Base-by-base conservation (phyloP, 2,797 vertebrate genomes). In the Tragopan temminckii region DNA sequence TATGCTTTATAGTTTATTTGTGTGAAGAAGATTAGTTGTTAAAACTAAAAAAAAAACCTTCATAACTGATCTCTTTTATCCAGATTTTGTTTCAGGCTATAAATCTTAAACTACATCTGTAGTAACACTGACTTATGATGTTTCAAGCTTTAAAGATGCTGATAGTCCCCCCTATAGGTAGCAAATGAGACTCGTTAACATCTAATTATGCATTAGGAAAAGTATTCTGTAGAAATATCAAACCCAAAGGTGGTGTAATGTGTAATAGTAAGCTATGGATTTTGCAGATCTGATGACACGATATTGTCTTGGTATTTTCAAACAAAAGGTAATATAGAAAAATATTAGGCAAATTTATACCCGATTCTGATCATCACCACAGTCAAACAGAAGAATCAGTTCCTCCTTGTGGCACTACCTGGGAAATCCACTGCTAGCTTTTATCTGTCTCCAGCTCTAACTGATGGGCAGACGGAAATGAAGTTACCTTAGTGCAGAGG, bases 401-500 rank as follows among this genome's bases (percentile, higher is more conserved):
- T 77, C 12, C n/a, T 85, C 40, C 25, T 43, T 3, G 13, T 70
- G 69, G 35, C 61, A 31, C 19, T 50, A 58, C 31, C 74, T 72
- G 63, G 76, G 52, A 63, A 68, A 70, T 52, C 53, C 67, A 15
- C 50, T 4, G 2, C 31, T 82, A 38, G 17, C 52, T 53, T 77
- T 75, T 71, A 4, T 63, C 38, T 63, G 61, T 52, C 74, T 80
- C 85, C 69, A 80, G 52, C 43, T 66, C 11, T 71, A 93, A 71
- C 87, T 18, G 85, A 82, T 25, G 70, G 95, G 80, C 80, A 88
- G 62, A 43, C 2, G n/a, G 92, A 90, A 89, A 74, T 61, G 57
- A 94, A 86, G 71, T 74, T 92, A 80, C 70, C 45, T 92, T 83
- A 83, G 89, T 93, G 48, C 20, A 25, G 77, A 63, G 62, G 58